Base-by-base conservation (phyloP, 2,797 vertebrate genomes). In the Peromyscus eremicus region DNA sequence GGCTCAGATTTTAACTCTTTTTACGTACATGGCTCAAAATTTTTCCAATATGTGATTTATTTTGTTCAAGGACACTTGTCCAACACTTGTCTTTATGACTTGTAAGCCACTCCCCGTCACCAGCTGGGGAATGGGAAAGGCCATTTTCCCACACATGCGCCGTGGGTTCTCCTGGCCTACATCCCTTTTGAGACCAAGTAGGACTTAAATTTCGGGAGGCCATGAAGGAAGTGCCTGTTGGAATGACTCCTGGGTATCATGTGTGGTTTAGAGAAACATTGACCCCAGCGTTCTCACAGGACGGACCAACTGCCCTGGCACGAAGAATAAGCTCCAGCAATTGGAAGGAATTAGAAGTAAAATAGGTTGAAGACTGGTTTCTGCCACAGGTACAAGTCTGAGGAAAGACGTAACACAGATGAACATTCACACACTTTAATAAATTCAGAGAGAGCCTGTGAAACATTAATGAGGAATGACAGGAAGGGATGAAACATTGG, bases 331-430 rank as follows among this genome's bases (percentile, higher is more conserved):
- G 84, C 62, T 23, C 94, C 94, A 80, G 40, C 88, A 96, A 97
- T 80, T 68, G 34, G 89, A 40, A 13, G 71, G 82, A 92, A 60
- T 94, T 94, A 91, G 96, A 97, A 97, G 81, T 27, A 68, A 96
- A 94, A 19, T 89, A 89, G 68, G 5, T 93, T 76, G 68, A 96
- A 95, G 76, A 94, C 97, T 94, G 86, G 55, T 66, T 97, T 84
- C 81, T 80, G 85, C 90, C 92, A 92, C 49, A 92, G 70, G 64
- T 52, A 82, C 2, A 90, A 92, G 90, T 97, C 92, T 92, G 82
- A 92, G 49, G 64, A 93, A 82, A 96, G 32, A 94, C 82, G 32
- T 49, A 13, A 91, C 32, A 46, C 52, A 76, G 92, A 96, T 64
- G 84, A 86, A 16, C 64, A 88, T 89, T 95, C 37, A 64, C 52